Base-by-base conservation (phyloP, 2,113 vertebrate species). In the Elanoides forficatus region DNA sequence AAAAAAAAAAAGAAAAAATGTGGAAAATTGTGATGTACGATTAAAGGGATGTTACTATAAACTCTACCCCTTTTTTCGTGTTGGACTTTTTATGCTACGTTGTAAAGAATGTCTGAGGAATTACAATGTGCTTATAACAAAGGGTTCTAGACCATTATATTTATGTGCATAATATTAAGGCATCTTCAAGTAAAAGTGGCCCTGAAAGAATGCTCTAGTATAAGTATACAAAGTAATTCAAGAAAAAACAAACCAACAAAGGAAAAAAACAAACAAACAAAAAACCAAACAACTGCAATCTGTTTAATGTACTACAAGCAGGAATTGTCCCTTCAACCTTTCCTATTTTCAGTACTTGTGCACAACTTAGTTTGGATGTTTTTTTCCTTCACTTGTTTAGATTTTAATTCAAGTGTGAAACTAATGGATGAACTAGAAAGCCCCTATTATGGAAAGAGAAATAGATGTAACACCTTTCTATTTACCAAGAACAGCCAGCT, bases 401-500 rank as follows among this genome's bases (percentile, higher is more conserved):
- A 60, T 79, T 91, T 85, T 80, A 93, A 90, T 85, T 62, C 21
- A 67, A 79, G 32, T 81, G 83, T 83, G 29, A 88, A 94, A 71
- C 47, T 43, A 80, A 74, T 65, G 40, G 21, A 30, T 76, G 53
- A 84, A 85, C 55, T 62, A 34, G 6, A 63, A 76, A 80, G 36
- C 45, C 68, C 87, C 8, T 83, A 38, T 62, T 75, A 25, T 15
- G 14, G 72, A 65, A 90, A 84, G 38, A 86, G 47, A 94, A 96
- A 79, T 56, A 56, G n/a, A 56, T 78, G 34, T 7, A 67, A 75
- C 86, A 92, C 65, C 80, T 83, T 94, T 65, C 59, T 74, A 79
- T 90, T 95, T 96, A 90, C 67, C 36, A 71, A 85, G 80, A 93
- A 58, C 36, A 81, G 38, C 58, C 87, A 80, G 67, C 67, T 71